Base-by-base conservation (phyloP, 2,888 invertebrate genomes). In the Plebejus melissa region DNA sequence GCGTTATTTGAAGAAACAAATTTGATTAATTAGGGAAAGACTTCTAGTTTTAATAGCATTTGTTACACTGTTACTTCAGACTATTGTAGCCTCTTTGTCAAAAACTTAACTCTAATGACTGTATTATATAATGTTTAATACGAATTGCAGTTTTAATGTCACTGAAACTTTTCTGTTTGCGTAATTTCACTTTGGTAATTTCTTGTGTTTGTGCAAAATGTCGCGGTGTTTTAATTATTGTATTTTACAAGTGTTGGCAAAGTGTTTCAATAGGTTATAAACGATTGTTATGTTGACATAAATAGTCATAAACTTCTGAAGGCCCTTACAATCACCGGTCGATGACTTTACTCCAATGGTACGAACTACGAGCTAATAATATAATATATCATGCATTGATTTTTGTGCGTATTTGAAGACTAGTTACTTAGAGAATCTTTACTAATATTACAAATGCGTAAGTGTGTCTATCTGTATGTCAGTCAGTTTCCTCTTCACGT, bases 261-360 rank as follows among this genome's bases (percentile, higher is more conserved):
- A 65, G 22, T 32, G 65, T 65, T 32, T 65, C 65, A 65, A 65
- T 65, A 65, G 65, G 65, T 36, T 28, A 13, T 65, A 65, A 65
- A 65, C 65, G 32, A 65, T 65, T 32, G 65, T 32, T 13, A 36
- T 16, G 65, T 65, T 65, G 65, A 36, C 65, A 65, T 65, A 65
- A 65, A 65, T 32, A 36, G 65, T 65, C 32, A 65, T 65, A 65
- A 65, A 65, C 32, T 4, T 65, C 65, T 22, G 65, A 65, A 65
- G 65, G 65, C 65, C 65, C 32, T 65, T 65, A 65, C 65, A 65
- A 65, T 65, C 65, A 65, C 65, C 13, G 32, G 65, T 32, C 13
- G 65, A 13, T 65, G 65, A 65, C 65, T 32, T 65, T 65, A 36
- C 28, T 60, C 4, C 1, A 65, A 65, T 65, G 28, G 4, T 65